Evolutionary conservation across 2,113 vertebrate species (phyloP).

Genomic region (Cryptotis parvus): DNA sequence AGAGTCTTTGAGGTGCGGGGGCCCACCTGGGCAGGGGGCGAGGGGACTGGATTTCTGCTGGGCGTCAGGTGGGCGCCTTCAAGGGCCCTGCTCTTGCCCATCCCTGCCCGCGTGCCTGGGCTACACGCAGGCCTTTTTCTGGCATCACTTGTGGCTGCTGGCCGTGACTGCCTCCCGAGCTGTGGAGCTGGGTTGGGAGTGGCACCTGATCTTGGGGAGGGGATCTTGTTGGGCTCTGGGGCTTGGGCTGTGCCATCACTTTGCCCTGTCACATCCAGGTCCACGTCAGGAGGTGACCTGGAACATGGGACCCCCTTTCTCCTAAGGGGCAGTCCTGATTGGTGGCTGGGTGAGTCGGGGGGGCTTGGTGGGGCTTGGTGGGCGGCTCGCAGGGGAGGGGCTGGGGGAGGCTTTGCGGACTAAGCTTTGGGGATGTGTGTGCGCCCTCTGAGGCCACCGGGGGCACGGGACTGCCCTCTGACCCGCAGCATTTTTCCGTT

Average conservation of each 20-base stretch:
- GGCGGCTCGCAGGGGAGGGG: not conserved
- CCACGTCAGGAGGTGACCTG: rapidly evolving
- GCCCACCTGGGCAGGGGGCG: not conserved
- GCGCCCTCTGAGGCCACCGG: too few relatives aligned
- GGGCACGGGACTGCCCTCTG: too few relatives aligned
- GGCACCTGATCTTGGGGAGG: too few relatives aligned
- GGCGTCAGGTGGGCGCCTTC: constrained; percentile 48
- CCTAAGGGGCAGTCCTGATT: constrained; percentile 19
- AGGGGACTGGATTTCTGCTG: rapidly evolving
- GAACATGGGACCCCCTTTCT: not conserved
- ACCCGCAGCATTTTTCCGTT: too few relatives aligned
- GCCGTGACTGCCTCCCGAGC: too few relatives aligned
- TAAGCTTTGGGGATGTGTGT: not conserved
- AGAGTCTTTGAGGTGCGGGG: not conserved
- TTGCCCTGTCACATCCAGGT: not conserved
- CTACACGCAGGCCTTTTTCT: not conserved
- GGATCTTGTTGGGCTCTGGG: not conserved
- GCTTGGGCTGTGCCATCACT: not conserved
- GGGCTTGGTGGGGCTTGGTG: not conserved
- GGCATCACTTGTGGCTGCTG: too few relatives aligned
- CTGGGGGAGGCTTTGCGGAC: not conserved
- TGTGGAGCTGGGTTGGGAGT: not conserved
- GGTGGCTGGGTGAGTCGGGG: constrained; percentile 75
- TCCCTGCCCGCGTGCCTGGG: not conserved
- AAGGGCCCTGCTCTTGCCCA: too few relatives aligned